Percentiles rank a stretch among this genome's conserved stretches.
Evolutionary conservation across 2,888 invertebrate species (phyloP).

Genomic region (Unio pictorum): DNA sequence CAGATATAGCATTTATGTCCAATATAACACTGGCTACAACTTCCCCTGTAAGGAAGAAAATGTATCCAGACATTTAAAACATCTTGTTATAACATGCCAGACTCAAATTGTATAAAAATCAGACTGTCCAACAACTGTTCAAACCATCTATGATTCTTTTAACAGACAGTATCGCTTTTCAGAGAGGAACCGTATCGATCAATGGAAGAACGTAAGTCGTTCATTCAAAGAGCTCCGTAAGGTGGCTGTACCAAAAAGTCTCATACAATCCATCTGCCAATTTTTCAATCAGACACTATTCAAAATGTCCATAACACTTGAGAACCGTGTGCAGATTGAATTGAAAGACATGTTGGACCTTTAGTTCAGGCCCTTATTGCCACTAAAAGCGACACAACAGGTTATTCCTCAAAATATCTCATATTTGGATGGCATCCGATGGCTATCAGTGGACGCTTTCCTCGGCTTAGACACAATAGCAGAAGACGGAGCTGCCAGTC

Average conservation of each 20-base stretch:
- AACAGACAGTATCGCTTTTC: constrained; percentile 21
- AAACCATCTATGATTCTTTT: constrained; percentile 10
- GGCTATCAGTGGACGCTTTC: constrained; percentile 12
- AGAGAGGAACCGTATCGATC: constrained; percentile 13
- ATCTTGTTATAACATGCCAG: constrained; percentile 6
- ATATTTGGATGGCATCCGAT: constrained; percentile 15
- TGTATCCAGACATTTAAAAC: too few species aligned
- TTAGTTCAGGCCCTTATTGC: constrained; percentile 16
- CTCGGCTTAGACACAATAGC: not conserved
- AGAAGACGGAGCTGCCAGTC: not conserved
- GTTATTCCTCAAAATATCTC: constrained; percentile 10
- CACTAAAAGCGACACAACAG: constrained; percentile 15
- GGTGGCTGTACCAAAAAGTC: constrained; percentile 7
- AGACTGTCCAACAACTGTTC: constrained; percentile 6
- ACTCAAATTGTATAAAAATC: constrained; percentile 12
- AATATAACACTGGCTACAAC: too few species aligned
- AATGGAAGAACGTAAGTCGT: constrained; percentile 15
- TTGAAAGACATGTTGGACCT: constrained; percentile 5
- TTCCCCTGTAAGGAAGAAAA: too few species aligned
- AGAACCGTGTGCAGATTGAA: constrained; percentile 4
- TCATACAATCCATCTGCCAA: constrained; percentile 14
- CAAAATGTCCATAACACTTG: constrained; percentile 15
- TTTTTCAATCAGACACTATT: constrained; percentile 17
- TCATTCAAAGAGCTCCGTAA: constrained; percentile 14
- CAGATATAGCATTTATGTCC: too few species aligned